Base-by-base conservation (phyloP, 2,888 invertebrate genomes). In the Amiota minor region DNA sequence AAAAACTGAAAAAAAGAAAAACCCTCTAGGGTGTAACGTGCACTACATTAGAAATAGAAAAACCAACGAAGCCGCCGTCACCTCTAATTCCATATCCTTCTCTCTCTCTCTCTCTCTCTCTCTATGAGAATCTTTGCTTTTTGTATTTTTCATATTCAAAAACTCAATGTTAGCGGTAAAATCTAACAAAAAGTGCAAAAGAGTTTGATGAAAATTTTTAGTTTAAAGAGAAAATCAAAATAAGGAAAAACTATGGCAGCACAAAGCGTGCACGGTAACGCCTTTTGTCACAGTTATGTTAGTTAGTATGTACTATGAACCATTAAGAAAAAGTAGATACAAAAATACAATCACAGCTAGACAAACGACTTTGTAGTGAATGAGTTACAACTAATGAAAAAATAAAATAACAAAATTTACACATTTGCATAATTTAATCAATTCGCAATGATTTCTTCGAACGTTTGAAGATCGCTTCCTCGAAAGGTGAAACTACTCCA, bases 371-470 rank as follows among this genome's bases (percentile, higher is more conserved):
- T n/a, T 35, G 35, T 35, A 35, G 35, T 35, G 35, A 65, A 65
- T 47, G 12, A 65, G 20, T 65, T 65, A 35, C 16, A 65, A 35
- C n/a, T 11, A 53, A 55, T 16, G 45, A 35, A 71, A 55, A 61
- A 61, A 74, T 75, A 78, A 67, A 65, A 72, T 67, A 47, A 56
- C 55, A 50, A 71, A 72, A 72, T 81, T 78, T 77, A 72, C 74
- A 77, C 78, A 87, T 87, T 87, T 86, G 82, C 86, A 86, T 87
- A 86, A 86, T 84, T 85, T 87, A 87, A 86, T 86, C 86, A 85
- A 87, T 87, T 86, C 84, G 87, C 80, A 84, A 81, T 81, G 78
- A 79, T 73, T 65, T 50, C 61, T 50, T 18, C 64, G 45, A 64
- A 23, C 12, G 23, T 59, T 11, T 18, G 18, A 59, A 18, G 55